Base-by-base conservation (phyloP, 2,797 vertebrate species). In the Protonibea diacanthus region DNA sequence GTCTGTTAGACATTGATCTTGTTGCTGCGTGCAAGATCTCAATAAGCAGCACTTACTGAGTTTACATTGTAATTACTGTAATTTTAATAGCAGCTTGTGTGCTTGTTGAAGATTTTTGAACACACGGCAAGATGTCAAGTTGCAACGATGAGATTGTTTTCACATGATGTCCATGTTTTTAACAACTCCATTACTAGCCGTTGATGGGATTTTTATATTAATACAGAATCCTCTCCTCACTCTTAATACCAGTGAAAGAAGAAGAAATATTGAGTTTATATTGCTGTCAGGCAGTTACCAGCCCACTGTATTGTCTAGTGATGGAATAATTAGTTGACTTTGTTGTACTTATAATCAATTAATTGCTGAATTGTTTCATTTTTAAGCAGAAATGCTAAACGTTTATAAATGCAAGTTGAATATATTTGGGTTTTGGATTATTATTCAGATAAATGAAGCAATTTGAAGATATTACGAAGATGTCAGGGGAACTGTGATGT, bases 1-100 rank as follows among this genome's bases (percentile, higher is more conserved):
- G 48, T 75, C 69, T 67, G 27, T 82, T 53, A 51, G 20, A 21
- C 64, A 78, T 85, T 23, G 78, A 92, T 88, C 68, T 51, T 23
- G 23, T 57, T 64, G 42, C 74, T 76, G 61, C 53, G 25, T 33
- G 57, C 1, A 20, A 81, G 71, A 74, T 51, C 74, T 4, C 71
- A 80, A 76, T 88, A 66, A 84, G 15, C 66, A 60, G 23, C 71
- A 59, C 58, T 90, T 58, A 80, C 29, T 45, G 55, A 80, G 60
- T 78, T 86, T 20, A 77, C 23, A 1, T 65, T 71, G 40, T 73
- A 82, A 85, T 85, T 62, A 74, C 69, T 83, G 51, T n/a, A n/a
- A 60, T 69, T 62, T 60, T 71, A 75, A 65, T 79, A 62, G 55
- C 66, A 56, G 49, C 21, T 74, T 71, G 47, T 20, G 7, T 27